Base-by-base conservation (phyloP, 2,797 vertebrate species). In the Buceros bicornis region DNA sequence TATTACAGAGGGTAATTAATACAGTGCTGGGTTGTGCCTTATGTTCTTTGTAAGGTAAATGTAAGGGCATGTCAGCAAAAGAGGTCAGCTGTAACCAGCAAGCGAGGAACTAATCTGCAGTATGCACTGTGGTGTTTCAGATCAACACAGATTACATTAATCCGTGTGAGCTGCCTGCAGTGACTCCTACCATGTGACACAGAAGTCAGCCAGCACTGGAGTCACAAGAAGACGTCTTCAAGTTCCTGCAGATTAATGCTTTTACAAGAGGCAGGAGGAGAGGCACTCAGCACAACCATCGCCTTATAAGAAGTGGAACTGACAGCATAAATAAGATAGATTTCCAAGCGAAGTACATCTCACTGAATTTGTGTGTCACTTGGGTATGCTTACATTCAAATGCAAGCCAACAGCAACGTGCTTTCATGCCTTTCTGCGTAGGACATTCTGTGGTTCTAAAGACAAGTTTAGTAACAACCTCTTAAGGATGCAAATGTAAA, bases 311-410 rank as follows among this genome's bases (percentile, higher is more conserved):
- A 91, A 58, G 25, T 48, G 31, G 50, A 72, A 82, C 82, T 88
- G 94, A 79, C 91, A 96, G 67, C 71, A 82, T 66, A 95, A 97
- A 91, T 85, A 95, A 95, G 74, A 95, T 1, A 54, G 31, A 95
- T 95, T 94, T 90, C 91, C 54, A 70, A 95, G 82, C 17, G 53
- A 92, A 95, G 65, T 8, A 73, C 89, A 86, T 80, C 45, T 73
- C 37, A 28, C 65, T 87, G 89, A 86, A 91, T 96, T 96, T 90
- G 88, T 94, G 56, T n/a, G 90, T 80, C 93, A 91, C 77, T 89
- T 7, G 76, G 91, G 92, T 61, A 58, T 26, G 48, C 90, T 89
- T 37, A 57, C 72, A 79, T 79, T 95, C 72, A 72, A 94, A 93
- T n/a, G 19, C 67, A 83, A 95, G 92, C 71, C 93, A 97, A 92